Evolutionary conservation across 2,888 invertebrate species (phyloP).

Genomic region (Cephus pygmeus): DNA sequence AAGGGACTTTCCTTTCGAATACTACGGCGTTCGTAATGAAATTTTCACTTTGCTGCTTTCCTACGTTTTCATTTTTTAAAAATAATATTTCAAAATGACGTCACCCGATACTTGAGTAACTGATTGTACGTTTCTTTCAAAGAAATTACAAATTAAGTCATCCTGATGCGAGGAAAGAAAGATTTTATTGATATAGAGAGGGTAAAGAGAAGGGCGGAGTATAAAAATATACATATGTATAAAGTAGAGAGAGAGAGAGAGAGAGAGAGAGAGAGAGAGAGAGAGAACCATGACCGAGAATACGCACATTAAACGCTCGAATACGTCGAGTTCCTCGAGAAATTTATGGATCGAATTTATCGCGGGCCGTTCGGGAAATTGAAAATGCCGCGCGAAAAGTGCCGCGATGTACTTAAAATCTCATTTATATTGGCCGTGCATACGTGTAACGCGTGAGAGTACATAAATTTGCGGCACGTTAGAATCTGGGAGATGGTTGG

Average conservation of each 20-base stretch:
- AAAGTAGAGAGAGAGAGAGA: constrained; percentile 1
- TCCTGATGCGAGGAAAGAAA: neutral
- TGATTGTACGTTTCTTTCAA: neutral
- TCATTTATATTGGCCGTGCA: constrained; percentile 57
- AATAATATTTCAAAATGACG: neutral
- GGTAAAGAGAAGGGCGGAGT: neutral
- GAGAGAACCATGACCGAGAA: constrained; percentile 23
- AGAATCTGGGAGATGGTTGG: constrained; percentile 34
- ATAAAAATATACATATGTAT: neutral
- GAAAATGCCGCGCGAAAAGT: constrained; percentile 36
- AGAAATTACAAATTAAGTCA: constrained; percentile 2
- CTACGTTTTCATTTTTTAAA: neutral
- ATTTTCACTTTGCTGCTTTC: constrained; percentile 29
- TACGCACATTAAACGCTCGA: constrained; percentile 43
- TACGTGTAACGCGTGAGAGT: constrained; percentile 18
- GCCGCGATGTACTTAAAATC: constrained; percentile 55
- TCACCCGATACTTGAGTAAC: neutral
- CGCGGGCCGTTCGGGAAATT: constrained; percentile 43
- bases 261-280: constrained; percentile 9
- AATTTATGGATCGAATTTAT: constrained; percentile 50
- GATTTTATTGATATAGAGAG: neutral
- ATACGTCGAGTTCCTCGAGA: constrained; percentile 47
- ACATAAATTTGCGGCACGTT: constrained; percentile 53
- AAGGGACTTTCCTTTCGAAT: neutral
- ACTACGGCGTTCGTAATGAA: constrained; percentile 39